These are phyloP conservation scores for Tapera naevia DNA, from an alignment of 2,797 vertebrate species.

Conservation along the genomic window DNA sequence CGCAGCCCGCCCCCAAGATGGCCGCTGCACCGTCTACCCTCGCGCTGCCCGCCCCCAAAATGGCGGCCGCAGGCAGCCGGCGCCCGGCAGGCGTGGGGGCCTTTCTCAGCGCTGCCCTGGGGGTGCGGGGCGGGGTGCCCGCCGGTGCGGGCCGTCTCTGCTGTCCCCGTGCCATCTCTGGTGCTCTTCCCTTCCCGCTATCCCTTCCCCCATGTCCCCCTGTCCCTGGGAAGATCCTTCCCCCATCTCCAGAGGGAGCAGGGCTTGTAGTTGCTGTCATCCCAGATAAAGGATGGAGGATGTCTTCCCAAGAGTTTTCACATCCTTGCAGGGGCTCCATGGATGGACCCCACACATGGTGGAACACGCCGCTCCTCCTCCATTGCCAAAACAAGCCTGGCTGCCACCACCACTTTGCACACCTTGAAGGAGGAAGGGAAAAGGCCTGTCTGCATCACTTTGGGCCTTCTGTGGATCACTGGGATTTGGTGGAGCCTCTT, in stretches of 20 bases:
- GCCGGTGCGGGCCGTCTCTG: neutral
- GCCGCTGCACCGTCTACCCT: neutral
- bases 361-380: neutral
- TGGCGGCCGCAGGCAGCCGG: neutral
- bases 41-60: constrained; percentile 39
- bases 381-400: neutral
- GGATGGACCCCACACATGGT: accelerated
- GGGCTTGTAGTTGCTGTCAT: neutral
- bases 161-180: accelerated
- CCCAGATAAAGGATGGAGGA: neutral
- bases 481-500: neutral
- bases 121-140: too few relatives aligned
- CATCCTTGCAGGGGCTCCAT: accelerated
- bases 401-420: accelerated
- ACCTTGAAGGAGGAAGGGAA: neutral
- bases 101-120: neutral
- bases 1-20: too few relatives aligned
- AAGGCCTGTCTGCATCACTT: too few relatives aligned
- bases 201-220: too few relatives aligned
- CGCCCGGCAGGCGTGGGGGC: neutral
- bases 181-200: too few relatives aligned
- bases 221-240: neutral
- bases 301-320: neutral
- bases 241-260: accelerated
- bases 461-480: accelerated